Evolutionary conservation across 1,140 invertebrate genomes (phyloP), one percentile per base, ranked within the genome.

Genomic region (Mycetomoellerius zeteki): DNA sequence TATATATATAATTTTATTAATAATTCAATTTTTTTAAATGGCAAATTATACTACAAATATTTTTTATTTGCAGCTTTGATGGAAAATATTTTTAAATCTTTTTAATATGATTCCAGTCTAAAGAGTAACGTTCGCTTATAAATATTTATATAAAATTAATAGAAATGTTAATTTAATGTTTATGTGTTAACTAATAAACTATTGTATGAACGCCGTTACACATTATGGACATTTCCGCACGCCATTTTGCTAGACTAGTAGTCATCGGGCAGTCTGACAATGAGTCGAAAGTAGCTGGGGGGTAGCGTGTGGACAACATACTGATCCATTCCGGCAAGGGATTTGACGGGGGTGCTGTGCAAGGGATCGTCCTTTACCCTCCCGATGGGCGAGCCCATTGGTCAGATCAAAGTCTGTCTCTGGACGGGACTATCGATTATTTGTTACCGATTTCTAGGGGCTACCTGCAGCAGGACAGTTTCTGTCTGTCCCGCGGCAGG

Each of bases 371-470:
- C 93, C 91, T 92, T 92, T 91, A 90, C 91, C 87, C 92, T 93
- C 78, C 87, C 67, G 85, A 88, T 87, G 58, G 60, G 76, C 65
- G 72, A 90, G 90, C 90, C 92, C 92, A 94, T 94, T 94, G 94
- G 94, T 94, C 92, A 92, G 92, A 93, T 93, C 92, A 87, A n/a
- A 56, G 27, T 82, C 85, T 88, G 76, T 90, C 80, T 37, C 77
- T 81, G 90, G 89, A 67, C 89, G 78, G 85, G 86, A 87, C 89
- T 93, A 94, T 94, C 93, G 93, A 94, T 94, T 93, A 93, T 94
- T 93, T 91, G 86, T 87, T 89, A 86, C 78, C 85, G 91, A 93
- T 94, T 92, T 88, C 52, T 56, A 71, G 76, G 56, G 47, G 8
- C 47, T 76, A 89, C 56, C 69, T 76, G 60, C 67, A 85, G n/a